Evolutionary conservation across 1,140 invertebrate species (phyloP), one percentile per base, ranked within the genome.

Genomic region (Drosophila bipectinata): DNA sequence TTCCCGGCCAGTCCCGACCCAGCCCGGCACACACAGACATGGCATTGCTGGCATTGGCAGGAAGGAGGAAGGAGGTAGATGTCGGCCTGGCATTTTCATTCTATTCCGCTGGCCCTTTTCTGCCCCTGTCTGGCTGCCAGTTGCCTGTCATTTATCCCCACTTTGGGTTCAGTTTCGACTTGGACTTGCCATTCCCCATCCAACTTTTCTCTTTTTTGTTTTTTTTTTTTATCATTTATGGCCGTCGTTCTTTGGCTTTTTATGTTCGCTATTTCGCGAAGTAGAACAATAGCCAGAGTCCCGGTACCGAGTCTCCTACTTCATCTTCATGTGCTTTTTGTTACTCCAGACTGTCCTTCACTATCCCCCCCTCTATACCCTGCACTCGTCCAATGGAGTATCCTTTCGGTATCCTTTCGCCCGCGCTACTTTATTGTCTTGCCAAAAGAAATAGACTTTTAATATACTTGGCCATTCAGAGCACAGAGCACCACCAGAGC

Each of bases 361-460:
- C 59, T 15, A 41, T 56, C 52, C 12, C 12, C 10, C 18, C 18
- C 15, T 15, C 15, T 18, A 18, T 18, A 18, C 1, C 18, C 18
- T 1, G 18, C 18, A 18, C 18, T 18, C 18, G 18, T 18, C 5
- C 4, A 10, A 4, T 3, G 9, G 34, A 10, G 34, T 37, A 37
- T 14, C 48, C 54, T 12, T 60, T 56, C 44, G 32, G 56, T 55
- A 59, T 64, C 74, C 61, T 24, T 66, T 49, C 56, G 62, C 57
- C 58, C 59, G 63, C 74, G 52, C 77, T 81, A 75, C 63, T 78
- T 87, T 85, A 85, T 85, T 81, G 82, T 85, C 81, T 87, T 85
- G 81, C 82, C 82, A 74, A 87, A 87, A 85, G 82, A 81, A 85
- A 85, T 85, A 87, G 78, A 87, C 82, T 87, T 85, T 85, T 85